Evolutionary conservation across 2,888 invertebrate genomes (phyloP).

Genomic region (Ochropleura leucogaster): DNA sequence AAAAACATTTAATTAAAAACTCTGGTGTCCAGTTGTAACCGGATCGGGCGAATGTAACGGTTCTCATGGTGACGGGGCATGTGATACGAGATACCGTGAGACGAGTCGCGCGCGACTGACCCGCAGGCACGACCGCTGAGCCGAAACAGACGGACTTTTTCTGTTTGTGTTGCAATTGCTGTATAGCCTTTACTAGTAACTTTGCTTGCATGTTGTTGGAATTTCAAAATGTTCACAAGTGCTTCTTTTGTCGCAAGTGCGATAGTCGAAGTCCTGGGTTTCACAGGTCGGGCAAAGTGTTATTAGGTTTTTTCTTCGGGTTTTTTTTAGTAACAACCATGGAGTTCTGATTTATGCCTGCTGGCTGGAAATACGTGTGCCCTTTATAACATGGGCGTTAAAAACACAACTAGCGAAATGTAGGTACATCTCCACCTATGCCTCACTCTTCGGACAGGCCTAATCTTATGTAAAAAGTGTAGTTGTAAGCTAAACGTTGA

Average conservation of each 20-base stretch:
- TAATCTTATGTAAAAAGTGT: not conserved
- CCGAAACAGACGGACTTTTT: slow-evolving; percentile 42
- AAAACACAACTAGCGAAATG: not conserved
- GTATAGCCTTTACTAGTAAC: not conserved
- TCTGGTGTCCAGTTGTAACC: slow-evolving; percentile 47
- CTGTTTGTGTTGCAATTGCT: slow-evolving; percentile 27
- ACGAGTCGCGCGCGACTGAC: slow-evolving; percentile 64
- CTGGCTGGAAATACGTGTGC: not conserved
- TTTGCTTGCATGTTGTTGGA: not conserved
- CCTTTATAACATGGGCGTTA: not conserved
- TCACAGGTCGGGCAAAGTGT: not conserved
- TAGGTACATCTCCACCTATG: not conserved
- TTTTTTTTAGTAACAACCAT: not conserved
- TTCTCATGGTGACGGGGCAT: slow-evolving; percentile 65
- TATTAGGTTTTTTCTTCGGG: not conserved
- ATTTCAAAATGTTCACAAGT: not conserved
- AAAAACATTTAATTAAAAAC: slow-evolving; percentile 67
- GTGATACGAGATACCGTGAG: slow-evolving; percentile 72
- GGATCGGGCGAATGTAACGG: slow-evolving; percentile 45
- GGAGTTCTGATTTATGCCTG: not conserved
- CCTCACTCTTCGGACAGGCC: not conserved
- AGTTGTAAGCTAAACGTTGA: not conserved
- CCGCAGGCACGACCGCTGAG: slow-evolving; percentile 60
- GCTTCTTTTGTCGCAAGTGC: not conserved
- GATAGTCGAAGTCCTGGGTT: not conserved